A percentile compares a stretch with the other conserved stretches of the same genome.
These are phyloP conservation scores for Brachypalpus laphriformis DNA, from an alignment of 2,888 invertebrate genomes.

Conservation along the genomic window DNA sequence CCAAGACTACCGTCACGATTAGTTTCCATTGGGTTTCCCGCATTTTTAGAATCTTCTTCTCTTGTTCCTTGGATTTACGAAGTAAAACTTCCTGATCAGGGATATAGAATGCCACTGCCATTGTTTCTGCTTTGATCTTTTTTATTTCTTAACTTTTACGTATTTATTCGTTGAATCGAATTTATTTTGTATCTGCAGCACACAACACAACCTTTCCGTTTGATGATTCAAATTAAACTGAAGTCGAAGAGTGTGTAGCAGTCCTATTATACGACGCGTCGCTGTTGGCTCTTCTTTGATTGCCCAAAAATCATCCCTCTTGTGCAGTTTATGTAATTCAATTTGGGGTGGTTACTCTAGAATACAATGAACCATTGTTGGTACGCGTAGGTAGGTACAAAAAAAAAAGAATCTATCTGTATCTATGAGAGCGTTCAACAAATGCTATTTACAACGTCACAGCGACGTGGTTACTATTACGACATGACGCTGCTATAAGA, in stretches of 20 bases:
- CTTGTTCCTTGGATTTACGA: conserved; percentile 79
- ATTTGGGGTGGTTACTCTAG: conserved; percentile 61
- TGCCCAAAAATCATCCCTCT: conserved; percentile 62
- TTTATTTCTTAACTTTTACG: conserved; percentile 52
- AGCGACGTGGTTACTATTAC: conserved; percentile 45
- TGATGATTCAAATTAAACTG: conserved; percentile 68
- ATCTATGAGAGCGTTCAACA: conserved; percentile 53
- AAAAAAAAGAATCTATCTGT: conserved; percentile 21
- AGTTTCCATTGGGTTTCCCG: conserved; percentile 78
- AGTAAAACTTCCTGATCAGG: conserved; percentile 80
- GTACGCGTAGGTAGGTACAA: conserved; percentile 23
- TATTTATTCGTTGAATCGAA: conserved; percentile 66
- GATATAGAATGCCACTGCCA: conserved; percentile 81
- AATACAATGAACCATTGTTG: conserved; percentile 45
- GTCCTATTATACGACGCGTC: conserved; percentile 60
- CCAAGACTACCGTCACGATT: conserved; percentile 77
- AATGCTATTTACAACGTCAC: conserved; percentile 58
- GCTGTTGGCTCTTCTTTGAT: conserved; percentile 59
- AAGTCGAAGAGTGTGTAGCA: conserved; percentile 55
- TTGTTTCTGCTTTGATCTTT: conserved; percentile 65
- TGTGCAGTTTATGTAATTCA: conserved; percentile 53
- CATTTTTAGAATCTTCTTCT: conserved; percentile 78
- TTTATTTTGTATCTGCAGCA: conserved; percentile 22
- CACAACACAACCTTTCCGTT: conserved; percentile 73
- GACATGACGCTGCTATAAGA: conserved; percentile 10